Evolutionary conservation across 1,140 invertebrate species (phyloP), one percentile per base, ranked within the genome.

Genomic region (Xylocopa sonorina): DNA sequence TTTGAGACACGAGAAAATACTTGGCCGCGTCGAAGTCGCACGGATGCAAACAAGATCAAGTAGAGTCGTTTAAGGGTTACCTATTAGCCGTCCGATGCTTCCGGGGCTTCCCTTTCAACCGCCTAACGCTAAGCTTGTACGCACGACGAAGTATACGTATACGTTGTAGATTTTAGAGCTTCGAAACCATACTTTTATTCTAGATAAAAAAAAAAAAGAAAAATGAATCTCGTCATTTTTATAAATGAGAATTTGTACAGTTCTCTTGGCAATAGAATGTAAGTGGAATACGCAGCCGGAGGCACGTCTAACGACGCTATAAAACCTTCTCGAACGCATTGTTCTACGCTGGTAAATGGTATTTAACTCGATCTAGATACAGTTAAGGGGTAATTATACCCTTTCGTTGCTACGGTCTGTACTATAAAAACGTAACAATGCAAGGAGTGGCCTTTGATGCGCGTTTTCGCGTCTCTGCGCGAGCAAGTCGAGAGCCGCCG

Each of bases 1-100:
- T 51, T 74, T 32, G 32, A 62, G 46, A 21, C 38, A 32, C 55
- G 43, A 27, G 57, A 29, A 53, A 64, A 53, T 75, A 53, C 53
- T 75, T 64, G 4, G 24, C n/a, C 6, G n/a, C 34, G 16, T 27
- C 9, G 32, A 34, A 14, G 38, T 41, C 12, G 53, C 38, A n/a
- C 4, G 41, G 72, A 66, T 63, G 43, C 72, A 74, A 74, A 74
- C 58, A 63, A 51, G 58, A 74, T 74, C 72, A 41, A 38, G 32
- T 34, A 73, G 71, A 46, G 71, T 38, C 46, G 38, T 55, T 63
- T 48, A 51, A 41, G 34, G 58, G 41, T 63, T 51, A 63, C 72
- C 72, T 74, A 51, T 63, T 41, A 74, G 57, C 27, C 58, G 46
- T n/a, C 46, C 34, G 46, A 4, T 27, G 46, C 34, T 51, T 63